These are phyloP conservation scores for Eospalax fontanierii DNA, from an alignment of 2,797 vertebrate genomes.

Conservation along the genomic window DNA sequence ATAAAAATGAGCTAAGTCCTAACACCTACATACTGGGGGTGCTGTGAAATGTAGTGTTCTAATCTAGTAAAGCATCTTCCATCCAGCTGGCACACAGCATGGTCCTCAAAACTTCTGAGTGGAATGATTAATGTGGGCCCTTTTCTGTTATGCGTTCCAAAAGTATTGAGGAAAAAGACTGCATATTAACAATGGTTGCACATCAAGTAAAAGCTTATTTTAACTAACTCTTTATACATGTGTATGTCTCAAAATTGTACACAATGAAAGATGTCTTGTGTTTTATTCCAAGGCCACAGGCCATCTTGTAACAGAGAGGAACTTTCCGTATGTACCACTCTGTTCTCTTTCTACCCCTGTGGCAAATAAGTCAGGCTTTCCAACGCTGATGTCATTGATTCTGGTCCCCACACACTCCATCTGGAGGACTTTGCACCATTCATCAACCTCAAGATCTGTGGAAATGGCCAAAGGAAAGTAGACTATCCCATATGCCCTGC, in stretches of 20 bases:
- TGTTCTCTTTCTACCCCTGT: conserved; percentile 92
- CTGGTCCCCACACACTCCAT: conserved; percentile 91
- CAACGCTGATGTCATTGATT: conserved; percentile 91
- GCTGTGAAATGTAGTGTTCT: neutral
- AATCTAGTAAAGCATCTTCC: neutral
- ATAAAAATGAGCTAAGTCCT: neutral
- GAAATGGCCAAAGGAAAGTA: conserved; percentile 81
- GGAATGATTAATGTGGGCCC: neutral
- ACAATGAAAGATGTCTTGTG: neutral
- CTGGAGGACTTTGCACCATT: conserved; percentile 93
- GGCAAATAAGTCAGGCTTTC: conserved; percentile 92
- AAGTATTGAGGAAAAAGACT: too few relatives aligned
- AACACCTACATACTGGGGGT: accelerated
- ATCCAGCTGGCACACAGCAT: too few relatives aligned
- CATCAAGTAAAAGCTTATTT: neutral
- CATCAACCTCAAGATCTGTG: conserved; percentile 92
- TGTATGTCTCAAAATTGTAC: neutral
- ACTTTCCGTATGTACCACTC: conserved; percentile 89
- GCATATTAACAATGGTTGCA: neutral
- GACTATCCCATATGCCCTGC: conserved; percentile 56
- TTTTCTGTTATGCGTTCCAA: too few relatives aligned
- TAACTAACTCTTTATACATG: neutral
- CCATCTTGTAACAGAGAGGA: neutral
- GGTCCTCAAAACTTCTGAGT: neutral
- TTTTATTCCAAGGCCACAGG: accelerated